Percentiles rank a stretch among this genome's conserved stretches.
phyloP scores from a whole-genome alignment of 2,888 invertebrate species.

The Hirtodrosophila trivittata region DNA sequence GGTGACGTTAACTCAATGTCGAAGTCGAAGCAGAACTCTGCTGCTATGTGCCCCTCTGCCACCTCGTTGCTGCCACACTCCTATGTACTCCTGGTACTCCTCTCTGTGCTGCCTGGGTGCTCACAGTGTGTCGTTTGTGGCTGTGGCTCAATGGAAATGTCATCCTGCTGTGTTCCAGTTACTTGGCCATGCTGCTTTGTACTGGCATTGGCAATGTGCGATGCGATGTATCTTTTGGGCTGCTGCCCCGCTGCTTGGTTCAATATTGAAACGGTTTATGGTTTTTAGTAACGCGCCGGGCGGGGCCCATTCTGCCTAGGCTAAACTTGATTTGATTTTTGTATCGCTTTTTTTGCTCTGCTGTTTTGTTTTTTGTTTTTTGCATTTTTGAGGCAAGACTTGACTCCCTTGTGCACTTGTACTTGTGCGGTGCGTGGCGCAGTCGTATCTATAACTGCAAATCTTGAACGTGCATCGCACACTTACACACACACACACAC shows the following conservation, averaged over 20 bases:
- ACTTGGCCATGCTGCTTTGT: slow-evolving; percentile 61
- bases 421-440: slow-evolving; percentile 72
- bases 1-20: slow-evolving; percentile 65
- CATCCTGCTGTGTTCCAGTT: slow-evolving; percentile 82
- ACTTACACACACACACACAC: slow-evolving; percentile 22
- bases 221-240: slow-evolving; percentile 52
- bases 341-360: slow-evolving; percentile 28
- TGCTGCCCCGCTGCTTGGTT: slow-evolving; percentile 59
- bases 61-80: background rate
- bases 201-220: slow-evolving; percentile 47
- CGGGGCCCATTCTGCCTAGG: slow-evolving; percentile 46
- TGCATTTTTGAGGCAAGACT: slow-evolving; percentile 40
- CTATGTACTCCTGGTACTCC: slow-evolving; percentile 7
- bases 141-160: slow-evolving; percentile 74
- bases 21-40: slow-evolving; percentile 29
- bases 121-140: slow-evolving; percentile 4
- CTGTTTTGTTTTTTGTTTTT: slow-evolving; percentile 4
- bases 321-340: slow-evolving; percentile 75
- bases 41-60: background rate
- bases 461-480: slow-evolving; percentile 71
- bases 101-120: background rate
- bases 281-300: slow-evolving; percentile 64
- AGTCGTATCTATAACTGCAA: slow-evolving; percentile 76
- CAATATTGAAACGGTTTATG: slow-evolving; percentile 75
- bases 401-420: slow-evolving; percentile 66